Base-by-base conservation (phyloP, 1,140 invertebrate genomes). In the Agrilus planipennis region DNA sequence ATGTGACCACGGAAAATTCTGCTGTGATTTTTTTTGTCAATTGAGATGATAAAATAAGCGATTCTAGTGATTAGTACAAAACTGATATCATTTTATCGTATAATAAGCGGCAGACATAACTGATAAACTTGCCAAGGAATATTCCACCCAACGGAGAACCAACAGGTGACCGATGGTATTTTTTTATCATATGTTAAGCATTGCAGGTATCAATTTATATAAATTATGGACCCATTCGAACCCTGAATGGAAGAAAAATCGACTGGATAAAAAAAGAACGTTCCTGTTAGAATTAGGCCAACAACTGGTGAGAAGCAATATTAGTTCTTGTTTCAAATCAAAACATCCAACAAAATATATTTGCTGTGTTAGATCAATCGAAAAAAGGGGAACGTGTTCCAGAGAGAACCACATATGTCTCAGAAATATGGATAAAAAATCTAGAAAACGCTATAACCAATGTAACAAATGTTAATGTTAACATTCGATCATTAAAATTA, bases 51-150 rank as follows among this genome's bases (percentile, higher is more conserved):
- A 45, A 45, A 39, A 29, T 41, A 18, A 36, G 37, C 28, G 41
- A 32, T n/a, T 40, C 42, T 25, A 16, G 47, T 34, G 29, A 18
- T 27, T 16, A 40, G 35, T 44, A 42, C 23, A 52, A 50, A 41
- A 40, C 47, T 18, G 52, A 60, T 41, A 61, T 64, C 6, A 58
- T 60, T 21, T 43, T 44, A 19, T 52, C 49, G 39, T 64, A 63
- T 37, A 64, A 71, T 47, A 39, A 39, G 64, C 58, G 25, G 64
- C 69, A 1, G 65, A 68, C 25, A 6, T 17, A 22, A 25, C 19
- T 15, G 35, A 37, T 25, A 19, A 37, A 17, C n/a, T 37, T 11
- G 22, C 42, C 19, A 19, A 44, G 39, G 10, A 42, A 29, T 42
- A 42, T 39, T 15, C 35, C 14, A 22, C 15, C 3, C 28, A 37